Evolutionary conservation across 2,113 vertebrate species (phyloP).

Genomic region (Boleophthalmus pectinirostris): DNA sequence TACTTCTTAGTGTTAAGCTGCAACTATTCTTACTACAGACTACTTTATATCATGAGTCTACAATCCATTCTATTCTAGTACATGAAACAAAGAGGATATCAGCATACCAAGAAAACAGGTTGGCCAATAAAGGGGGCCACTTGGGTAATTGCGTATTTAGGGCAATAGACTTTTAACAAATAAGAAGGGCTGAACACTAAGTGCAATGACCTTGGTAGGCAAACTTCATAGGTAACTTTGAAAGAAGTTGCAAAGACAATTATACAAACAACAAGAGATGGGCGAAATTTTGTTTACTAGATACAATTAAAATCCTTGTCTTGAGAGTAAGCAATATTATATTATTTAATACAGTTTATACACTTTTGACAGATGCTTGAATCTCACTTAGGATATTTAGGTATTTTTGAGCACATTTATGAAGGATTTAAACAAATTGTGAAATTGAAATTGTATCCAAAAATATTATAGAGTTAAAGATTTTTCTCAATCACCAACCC

Average conservation of each 20-base stretch:
- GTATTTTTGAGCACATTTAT: too few species aligned
- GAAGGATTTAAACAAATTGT: too few species aligned
- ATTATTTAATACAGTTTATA: too few species aligned
- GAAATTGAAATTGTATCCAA: background rate
- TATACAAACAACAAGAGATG: too few species aligned
- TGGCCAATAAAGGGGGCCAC: constrained; percentile 34
- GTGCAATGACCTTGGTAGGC: too few species aligned
- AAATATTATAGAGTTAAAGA: background rate
- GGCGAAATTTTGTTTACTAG: too few species aligned
- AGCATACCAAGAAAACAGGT: constrained; percentile 48
- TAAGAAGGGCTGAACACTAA: background rate
- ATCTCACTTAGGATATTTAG: too few species aligned
- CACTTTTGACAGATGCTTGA: too few species aligned
- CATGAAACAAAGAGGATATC: constrained; percentile 52
- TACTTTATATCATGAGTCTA: constrained; percentile 31
- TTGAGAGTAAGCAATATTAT: too few species aligned
- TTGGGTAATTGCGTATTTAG: constrained; percentile 12
- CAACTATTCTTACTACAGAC: constrained; percentile 68
- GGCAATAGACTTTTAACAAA: background rate
- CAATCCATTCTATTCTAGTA: constrained; percentile 56
- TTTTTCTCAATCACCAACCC: background rate
- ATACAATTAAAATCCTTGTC: too few species aligned
- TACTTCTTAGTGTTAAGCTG: constrained; percentile 65
- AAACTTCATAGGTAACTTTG: too few species aligned
- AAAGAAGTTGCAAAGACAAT: too few species aligned